Conservation (phyloP, 2,888 invertebrate genomes). For the Drosophila bunnanda region DNA sequence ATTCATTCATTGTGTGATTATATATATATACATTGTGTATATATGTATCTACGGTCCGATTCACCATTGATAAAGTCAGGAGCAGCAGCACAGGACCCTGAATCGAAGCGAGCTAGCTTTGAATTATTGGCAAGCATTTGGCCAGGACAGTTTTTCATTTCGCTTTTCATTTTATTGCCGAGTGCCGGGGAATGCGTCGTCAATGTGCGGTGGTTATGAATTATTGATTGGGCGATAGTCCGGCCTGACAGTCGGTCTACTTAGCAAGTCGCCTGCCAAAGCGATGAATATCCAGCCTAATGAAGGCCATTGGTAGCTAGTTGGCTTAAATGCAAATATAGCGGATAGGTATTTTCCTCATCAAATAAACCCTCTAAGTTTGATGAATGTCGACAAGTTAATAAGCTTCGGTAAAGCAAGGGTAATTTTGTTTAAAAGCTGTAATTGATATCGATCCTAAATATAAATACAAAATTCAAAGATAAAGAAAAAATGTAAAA, state of each 20-base stretch:
- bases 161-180: constrained; percentile 73
- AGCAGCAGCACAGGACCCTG: constrained; percentile 35
- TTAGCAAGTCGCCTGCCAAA: constrained; percentile 49
- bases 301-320: constrained; percentile 31
- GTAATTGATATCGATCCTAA: neutral
- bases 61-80: constrained; percentile 77
- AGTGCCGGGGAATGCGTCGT: constrained; percentile 61
- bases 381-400: neutral
- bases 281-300: constrained; percentile 35
- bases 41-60: constrained; percentile 24
- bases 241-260: constrained; percentile 48
- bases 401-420: neutral
- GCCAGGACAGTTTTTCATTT: constrained; percentile 59
- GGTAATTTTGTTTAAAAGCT: neutral
- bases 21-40: constrained; percentile 9
- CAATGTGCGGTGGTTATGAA: constrained; percentile 72
- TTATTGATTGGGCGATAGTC: constrained; percentile 73
- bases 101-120: constrained; percentile 30
- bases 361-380: neutral
- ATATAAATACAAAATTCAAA: no score
- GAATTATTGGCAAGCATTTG: constrained; percentile 64
- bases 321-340: constrained; percentile 7
- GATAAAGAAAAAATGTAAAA: neutral
- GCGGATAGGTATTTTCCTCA: neutral
- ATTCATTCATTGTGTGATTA: constrained; percentile 61